Base-by-base conservation (phyloP, 2,888 invertebrate genomes). In the Pseudococcus viburni region DNA sequence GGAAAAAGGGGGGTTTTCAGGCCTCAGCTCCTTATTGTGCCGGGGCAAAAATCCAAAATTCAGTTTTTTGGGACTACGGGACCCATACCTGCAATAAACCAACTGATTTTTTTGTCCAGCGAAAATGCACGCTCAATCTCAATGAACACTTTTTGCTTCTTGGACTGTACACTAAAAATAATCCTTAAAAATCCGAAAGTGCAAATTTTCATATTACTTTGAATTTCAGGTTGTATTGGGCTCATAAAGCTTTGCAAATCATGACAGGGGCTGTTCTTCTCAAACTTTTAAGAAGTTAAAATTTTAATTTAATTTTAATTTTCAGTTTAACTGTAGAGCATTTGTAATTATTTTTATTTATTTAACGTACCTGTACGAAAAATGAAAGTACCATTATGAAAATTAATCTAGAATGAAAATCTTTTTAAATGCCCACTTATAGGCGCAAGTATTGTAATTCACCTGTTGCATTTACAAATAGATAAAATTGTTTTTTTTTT, bases 221-320 rank as follows among this genome's bases (percentile, higher is more conserved):
- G 9, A 11, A 22, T 68, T 64, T 51, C 22, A 88, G 88, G 26
- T 84, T 88, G 68, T 88, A 88, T 48, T 88, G 88, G 88, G 68
- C 84, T 17, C 84, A 88, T 48, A 88, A 84, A 84, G 48, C 11
- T 84, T 46, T 88, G 19, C 88, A 88, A 46, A 64, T 84, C n/a
- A 73, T 88, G 84, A 68, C 84, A 15, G 88, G 46, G 17, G 73
- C 51, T 26, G 42, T 88, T 33, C 84, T 88, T 46, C 84, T 88
- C 15, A 88, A 88, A 59, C 42, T 88, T 26, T 22, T 88, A 19
- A 59, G 84, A 73, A 84, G 59, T 84, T 88, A 64, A 64, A 46
- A 26, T 46, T 64, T 33, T 68, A 19, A 39, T 42, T 51, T 84
- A 19, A 84, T 26, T 84, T 48, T 51, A 22, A 51, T 85, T 85